These are phyloP conservation scores for Anthoscopus minutus DNA, from an alignment of 2,113 vertebrate species.

Conservation along the genomic window DNA sequence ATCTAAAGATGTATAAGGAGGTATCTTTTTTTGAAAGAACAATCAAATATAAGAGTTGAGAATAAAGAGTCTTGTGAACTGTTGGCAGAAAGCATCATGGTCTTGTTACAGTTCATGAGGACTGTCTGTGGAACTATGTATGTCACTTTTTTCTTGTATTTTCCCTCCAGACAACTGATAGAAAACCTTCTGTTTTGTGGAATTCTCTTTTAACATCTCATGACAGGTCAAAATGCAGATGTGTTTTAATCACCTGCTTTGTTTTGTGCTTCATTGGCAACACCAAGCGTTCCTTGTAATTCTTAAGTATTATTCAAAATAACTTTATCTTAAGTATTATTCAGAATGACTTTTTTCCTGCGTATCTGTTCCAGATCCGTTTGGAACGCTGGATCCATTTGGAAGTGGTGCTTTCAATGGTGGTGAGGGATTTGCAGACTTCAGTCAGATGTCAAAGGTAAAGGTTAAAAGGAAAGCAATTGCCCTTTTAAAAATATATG, in stretches of 20 bases:
- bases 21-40: not conserved
- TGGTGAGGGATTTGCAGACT: conserved; percentile 91
- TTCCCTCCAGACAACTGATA: not conserved
- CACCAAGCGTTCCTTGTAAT: not conserved
- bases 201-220: not conserved
- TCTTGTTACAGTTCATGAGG: not conserved
- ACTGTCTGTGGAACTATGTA: fast-evolving
- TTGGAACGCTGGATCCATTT: conserved; percentile 88
- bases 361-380: conserved; percentile 77
- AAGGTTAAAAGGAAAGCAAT: not conserved
- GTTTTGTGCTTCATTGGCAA: not conserved
- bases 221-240: not conserved
- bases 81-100: not conserved
- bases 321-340: not conserved
- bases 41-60: not conserved
- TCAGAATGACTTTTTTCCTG: not conserved
- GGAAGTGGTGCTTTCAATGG: conserved; percentile 82
- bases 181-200: not conserved
- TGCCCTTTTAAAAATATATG: not conserved
- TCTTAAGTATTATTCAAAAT: not conserved
- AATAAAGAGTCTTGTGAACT: not conserved
- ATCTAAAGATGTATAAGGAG: not conserved
- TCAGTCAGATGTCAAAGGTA: conserved; percentile 97
- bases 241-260: not conserved
- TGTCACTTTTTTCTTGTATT: not conserved